A percentile compares a stretch with the other conserved stretches of the same genome.
phyloP scores from a whole-genome alignment of 2,113 vertebrate species.

The Chunga burmeisteri region DNA sequence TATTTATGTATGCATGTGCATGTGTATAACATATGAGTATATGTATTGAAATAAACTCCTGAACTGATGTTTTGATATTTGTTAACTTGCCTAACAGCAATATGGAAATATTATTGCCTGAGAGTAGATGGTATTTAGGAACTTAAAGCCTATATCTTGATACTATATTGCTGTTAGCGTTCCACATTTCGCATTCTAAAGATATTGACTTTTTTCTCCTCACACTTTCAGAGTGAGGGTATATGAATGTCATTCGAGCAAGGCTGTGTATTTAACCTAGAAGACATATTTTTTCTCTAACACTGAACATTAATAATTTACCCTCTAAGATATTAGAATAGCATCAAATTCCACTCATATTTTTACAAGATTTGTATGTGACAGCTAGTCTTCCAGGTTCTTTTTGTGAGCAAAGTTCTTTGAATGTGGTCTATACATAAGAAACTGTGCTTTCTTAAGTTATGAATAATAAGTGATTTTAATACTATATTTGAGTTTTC shows the following conservation, averaged over 20 bases:
- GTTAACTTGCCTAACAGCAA: background rate
- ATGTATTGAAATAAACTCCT: background rate
- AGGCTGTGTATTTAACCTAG: constrained; percentile 65
- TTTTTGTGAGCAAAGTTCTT: constrained; percentile 26
- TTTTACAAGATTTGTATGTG: constrained; percentile 36
- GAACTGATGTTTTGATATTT: background rate
- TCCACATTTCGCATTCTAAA: constrained; percentile 49
- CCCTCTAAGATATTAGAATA: constrained; percentile 51
- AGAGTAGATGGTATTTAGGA: background rate
- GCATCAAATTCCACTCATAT: constrained; percentile 37
- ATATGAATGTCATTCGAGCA: constrained; percentile 21
- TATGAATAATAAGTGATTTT: constrained; percentile 24
- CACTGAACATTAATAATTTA: constrained; percentile 68
- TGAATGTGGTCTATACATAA: background rate
- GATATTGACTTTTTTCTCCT: constrained; percentile 61
- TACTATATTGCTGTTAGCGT: constrained; percentile 6
- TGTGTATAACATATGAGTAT: background rate
- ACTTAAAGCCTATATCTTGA: background rate
- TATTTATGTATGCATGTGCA: background rate
- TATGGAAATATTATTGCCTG: background rate
- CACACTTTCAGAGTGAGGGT: constrained; percentile 31
- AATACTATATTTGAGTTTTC: constrained; percentile 7
- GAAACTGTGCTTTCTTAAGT: background rate
- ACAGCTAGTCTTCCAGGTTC: background rate
- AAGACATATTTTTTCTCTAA: constrained; percentile 41